Percentiles rank a stretch among this genome's conserved stretches.
Evolutionary conservation across 2,113 vertebrate genomes (phyloP).

Genomic region (Ictidomys tridecemlineatus): DNA sequence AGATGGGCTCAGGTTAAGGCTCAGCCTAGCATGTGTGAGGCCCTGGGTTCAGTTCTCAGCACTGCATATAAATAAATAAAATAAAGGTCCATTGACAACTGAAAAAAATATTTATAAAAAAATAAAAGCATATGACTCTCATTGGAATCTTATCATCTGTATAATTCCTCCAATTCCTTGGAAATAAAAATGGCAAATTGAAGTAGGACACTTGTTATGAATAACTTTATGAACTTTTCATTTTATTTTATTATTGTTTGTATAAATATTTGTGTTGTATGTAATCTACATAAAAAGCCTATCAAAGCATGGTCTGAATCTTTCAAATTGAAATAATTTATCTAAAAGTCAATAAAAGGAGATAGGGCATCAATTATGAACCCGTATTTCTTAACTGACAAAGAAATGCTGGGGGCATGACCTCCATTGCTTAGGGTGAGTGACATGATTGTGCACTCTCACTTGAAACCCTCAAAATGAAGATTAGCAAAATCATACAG

Average conservation of each 20-base stretch:
- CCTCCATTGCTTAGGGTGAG: fast-evolving
- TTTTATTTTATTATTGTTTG: neutral
- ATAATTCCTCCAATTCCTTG: neutral
- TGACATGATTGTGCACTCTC: neutral
- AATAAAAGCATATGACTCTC: neutral
- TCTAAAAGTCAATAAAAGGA: neutral
- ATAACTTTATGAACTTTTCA: neutral
- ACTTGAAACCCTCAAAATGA: neutral
- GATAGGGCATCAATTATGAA: fast-evolving
- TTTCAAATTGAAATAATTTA: neutral
- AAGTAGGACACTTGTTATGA: neutral
- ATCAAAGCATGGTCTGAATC: neutral
- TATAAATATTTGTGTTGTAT: neutral
- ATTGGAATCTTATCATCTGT: neutral
- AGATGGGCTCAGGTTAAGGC: too few species aligned
- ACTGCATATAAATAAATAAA: too few species aligned
- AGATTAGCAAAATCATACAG: neutral
- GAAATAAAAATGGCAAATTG: neutral
- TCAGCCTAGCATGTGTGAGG: too few species aligned
- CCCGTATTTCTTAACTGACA: neutral
- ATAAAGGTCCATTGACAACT: too few species aligned
- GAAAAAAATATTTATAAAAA: neutral
- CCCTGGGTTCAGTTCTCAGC: too few species aligned
- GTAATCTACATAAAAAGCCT: neutral
- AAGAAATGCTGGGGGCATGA: fast-evolving